These are phyloP conservation scores for Actinostola sp. DNA, from an alignment of 92 coral and sea anemone species.

Conservation along the genomic window DNA sequence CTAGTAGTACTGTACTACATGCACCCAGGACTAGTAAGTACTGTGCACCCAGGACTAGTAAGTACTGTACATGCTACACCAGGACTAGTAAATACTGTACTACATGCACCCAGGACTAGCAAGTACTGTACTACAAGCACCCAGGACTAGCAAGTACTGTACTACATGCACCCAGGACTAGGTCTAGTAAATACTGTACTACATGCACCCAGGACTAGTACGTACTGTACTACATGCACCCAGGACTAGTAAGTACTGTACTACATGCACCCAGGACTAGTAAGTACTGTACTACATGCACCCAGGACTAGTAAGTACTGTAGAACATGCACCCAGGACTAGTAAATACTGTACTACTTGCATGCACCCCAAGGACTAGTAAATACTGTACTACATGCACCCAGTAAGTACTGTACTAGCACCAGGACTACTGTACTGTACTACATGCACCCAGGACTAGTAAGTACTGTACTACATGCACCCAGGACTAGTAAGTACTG, in stretches of 20 bases:
- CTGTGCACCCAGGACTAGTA: neutral
- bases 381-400: neutral
- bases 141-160: no score
- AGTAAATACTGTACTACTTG: neutral
- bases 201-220: neutral
- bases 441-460: neutral
- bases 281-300: neutral
- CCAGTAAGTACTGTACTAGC: neutral
- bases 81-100: no score
- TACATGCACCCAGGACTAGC: neutral
- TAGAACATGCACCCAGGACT: neutral
- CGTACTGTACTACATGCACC: no score
- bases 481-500: neutral
- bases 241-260: no score
- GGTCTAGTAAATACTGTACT: no score
- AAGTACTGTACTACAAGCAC: neutral
- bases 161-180: no score
- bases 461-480: neutral
- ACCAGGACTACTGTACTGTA: neutral
- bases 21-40: no score
- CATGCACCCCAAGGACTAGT: neutral
- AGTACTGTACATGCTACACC: no score
- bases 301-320: no score
- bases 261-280: neutral
- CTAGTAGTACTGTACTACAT: neutral